Percentiles rank a stretch among this genome's conserved stretches.
Evolutionary conservation across 2,888 invertebrate species (phyloP).

Genomic region (Drosophila incognita): DNA sequence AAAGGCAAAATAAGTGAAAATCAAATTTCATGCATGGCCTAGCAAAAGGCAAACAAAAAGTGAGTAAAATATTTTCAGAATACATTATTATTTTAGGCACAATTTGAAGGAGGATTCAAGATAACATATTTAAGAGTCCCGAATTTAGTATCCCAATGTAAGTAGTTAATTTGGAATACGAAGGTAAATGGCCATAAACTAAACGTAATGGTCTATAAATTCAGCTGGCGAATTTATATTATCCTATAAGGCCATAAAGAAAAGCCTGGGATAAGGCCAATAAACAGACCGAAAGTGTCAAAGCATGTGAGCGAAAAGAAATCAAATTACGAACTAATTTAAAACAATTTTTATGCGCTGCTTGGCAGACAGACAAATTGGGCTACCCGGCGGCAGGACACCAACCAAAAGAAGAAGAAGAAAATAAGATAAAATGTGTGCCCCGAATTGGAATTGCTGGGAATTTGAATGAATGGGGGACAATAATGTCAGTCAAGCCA

Average conservation of each 20-base stretch:
- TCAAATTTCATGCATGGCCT: neutral
- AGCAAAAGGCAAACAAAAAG: neutral
- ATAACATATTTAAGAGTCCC: neutral
- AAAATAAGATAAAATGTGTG: neutral
- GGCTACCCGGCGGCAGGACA: conserved; percentile 5
- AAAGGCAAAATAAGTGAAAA: neutral
- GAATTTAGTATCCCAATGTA: neutral
- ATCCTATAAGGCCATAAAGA: neutral
- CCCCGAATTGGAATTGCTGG: conserved; percentile 8
- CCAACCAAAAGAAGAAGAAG: conserved; percentile 1
- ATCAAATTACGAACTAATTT: conserved; percentile 73
- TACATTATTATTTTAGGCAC: neutral
- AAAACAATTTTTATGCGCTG: conserved; percentile 67
- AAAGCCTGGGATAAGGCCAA: neutral
- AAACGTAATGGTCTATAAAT: conserved; percentile 24
- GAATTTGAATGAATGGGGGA: conserved; percentile 55
- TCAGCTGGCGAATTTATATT: conserved; percentile 1
- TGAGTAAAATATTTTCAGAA: neutral
- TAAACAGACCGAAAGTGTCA: conserved; percentile 8
- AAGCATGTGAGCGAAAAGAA: conserved; percentile 7
- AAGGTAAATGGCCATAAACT: neutral
- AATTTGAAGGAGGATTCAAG: neutral
- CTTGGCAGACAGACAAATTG: conserved; percentile 61
- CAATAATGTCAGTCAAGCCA: conserved; percentile 63
- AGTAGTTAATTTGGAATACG: neutral